Base-by-base conservation (phyloP, 2,797 vertebrate species). In the Trachops cirrhosus region DNA sequence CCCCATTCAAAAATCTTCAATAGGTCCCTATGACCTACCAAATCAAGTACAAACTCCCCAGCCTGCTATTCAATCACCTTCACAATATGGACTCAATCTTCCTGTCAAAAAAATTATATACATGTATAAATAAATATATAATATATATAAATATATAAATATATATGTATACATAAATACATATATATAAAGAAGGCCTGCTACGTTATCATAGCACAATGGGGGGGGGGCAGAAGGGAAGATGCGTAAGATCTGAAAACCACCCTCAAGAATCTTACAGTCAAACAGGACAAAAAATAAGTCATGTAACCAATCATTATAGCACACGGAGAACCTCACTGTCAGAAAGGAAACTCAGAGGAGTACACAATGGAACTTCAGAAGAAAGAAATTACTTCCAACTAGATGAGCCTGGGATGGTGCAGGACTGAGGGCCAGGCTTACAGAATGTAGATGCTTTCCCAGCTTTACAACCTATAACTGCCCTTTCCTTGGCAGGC, bases 11-110 rank as follows among this genome's bases (percentile, higher is more conserved):
- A 82, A 73, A 79, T 71, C 88, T 94, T 97, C 96, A 96, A 70
- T 95, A 84, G 96, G 77, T 96, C 91, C 93, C 89, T 90, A 94
- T 92, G 95, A 96, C 96, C 86, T 95, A 89, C 91, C 95, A 96
- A 95, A 91, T 88, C 83, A 95, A 92, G 97, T 89, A 95, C 96
- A 89, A 95, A 96, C 78, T 92, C 86, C 75, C 46, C 71, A 89
- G 96, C 57, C 80, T 71, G 90, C 88, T 94, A 94, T 94, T 97
- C 92, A 96, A 22, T 15, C 9, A 73, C 48, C 15, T 86, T 85
- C 86, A 97, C 93, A 96, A 96, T 86, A 96, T 94, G 67, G 52
- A 85, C 74, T 83, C 83, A 91, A 94, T 96, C 62, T 46, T 67
- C 87, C 75, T 94, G 78, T 94, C 41, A 48, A 70, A 94, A 88